Evolutionary conservation across 2,888 invertebrate genomes (phyloP), one percentile per base, ranked within the genome.

Genomic region (Thysanoteuthis rhombus): DNA sequence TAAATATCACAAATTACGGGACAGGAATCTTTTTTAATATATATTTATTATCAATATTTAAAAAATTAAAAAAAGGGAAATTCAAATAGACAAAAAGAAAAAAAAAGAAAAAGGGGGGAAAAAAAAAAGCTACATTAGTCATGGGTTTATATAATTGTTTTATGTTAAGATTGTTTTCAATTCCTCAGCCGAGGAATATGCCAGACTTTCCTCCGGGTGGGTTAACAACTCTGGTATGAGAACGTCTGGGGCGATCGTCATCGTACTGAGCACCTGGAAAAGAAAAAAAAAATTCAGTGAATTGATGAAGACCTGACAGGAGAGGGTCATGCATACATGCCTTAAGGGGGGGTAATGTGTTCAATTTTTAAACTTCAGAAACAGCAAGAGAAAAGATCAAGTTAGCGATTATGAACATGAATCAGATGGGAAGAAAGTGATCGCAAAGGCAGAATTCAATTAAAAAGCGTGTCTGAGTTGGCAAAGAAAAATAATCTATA

Each of bases 251-350:
- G 38, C 95, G 94, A 47, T 96, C 96, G 98, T 97, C 97, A 95
- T 97, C 97, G 95, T 96, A 96, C 94, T 97, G 97, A 32, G 97
- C 97, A 93, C 98, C 98, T 97, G 98, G 36, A 96, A 95, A 94
- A 93, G 38, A 93, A 58, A 90, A 40, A 25, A 90, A 39, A 40
- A 28, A 90, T 22, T 38, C 25, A 92, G 36, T 42, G 92, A 92
- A 28, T 40, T 32, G n/a, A 32, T 16, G 45, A 45, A 40, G 92
- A 16, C 10, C 16, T 10, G n/a, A 47, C 25, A 92, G 36, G 28
- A 36, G 5, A 36, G 5, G 38, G 58, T 47, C 38, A 45, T 45
- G 92, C 32, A 75, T 10, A 93, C 39, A 75, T 75, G 75, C 75
- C n/a, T n/a, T n/a, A 10, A 75, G 16, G n/a, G 16, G 6, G 75